Conservation (phyloP, 2,888 invertebrate genomes). For the Chloromyia formosa region DNA sequence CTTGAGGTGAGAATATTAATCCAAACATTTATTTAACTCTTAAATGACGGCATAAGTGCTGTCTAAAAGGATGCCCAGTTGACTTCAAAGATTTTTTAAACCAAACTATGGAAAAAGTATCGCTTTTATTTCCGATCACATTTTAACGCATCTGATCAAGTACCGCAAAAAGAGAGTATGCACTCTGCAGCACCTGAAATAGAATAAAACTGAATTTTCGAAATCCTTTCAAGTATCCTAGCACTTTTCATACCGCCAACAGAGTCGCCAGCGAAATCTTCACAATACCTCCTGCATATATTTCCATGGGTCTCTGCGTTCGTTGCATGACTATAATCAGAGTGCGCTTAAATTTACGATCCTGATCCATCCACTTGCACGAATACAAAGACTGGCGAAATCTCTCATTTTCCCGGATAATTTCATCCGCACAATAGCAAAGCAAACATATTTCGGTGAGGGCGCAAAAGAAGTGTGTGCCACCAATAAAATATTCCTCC, state of each 20-base stretch:
- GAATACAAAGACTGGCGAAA: slow-evolving; percentile 32
- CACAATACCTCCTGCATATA: slow-evolving; percentile 35
- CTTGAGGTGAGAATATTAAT: too few species aligned
- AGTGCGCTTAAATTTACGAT: slow-evolving; percentile 9
- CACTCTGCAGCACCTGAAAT: slow-evolving; percentile 8
- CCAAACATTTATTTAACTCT: too few species aligned
- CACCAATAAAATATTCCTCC: too few species aligned
- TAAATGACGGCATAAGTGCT: too few species aligned
- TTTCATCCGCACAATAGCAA: slow-evolving; percentile 39
- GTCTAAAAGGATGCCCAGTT: too few species aligned
- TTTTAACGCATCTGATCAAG: slow-evolving; percentile 10
- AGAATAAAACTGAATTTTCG: not conserved
- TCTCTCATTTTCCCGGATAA: slow-evolving; percentile 10
- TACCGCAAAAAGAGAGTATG: slow-evolving; percentile 16
- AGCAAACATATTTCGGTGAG: not conserved
- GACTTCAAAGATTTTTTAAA: too few species aligned
- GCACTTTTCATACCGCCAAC: slow-evolving; percentile 5
- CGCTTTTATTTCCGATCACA: too few species aligned
- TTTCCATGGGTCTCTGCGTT: slow-evolving; percentile 11
- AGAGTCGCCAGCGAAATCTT: slow-evolving; percentile 14
- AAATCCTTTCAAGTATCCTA: not conserved
- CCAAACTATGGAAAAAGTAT: too few species aligned
- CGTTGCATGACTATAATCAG: slow-evolving; percentile 27
- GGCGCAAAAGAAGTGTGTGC: slow-evolving; percentile 3
- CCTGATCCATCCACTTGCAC: slow-evolving; percentile 42